Base-by-base conservation (phyloP, 2,888 invertebrate genomes). In the Thecocarcelia acutangulata region DNA sequence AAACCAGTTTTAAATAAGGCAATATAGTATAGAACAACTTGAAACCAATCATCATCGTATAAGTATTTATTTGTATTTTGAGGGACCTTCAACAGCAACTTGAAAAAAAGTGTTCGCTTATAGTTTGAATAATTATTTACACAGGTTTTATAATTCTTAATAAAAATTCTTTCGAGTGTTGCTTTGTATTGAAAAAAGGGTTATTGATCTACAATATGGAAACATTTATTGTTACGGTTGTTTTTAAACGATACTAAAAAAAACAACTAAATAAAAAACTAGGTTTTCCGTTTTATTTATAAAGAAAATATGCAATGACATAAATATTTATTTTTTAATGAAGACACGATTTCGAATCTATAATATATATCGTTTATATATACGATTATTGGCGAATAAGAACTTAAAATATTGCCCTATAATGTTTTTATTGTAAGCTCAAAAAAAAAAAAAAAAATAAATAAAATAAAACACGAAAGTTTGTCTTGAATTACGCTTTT, bases 1-100 rank as follows among this genome's bases (percentile, higher is more conserved):
- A 74, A 74, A 64, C 74, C 64, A 28, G 74, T 74, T 33, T 19
- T 19, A 64, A 37, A 56, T 58, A 63, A 63, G 37, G 15, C 48
- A 56, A 64, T 64, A 12, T 37, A 12, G 46, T 46, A 37, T 63
- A 28, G 28, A 74, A 48, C 56, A 48, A 48, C 13, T 48, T n/a
- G n/a, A 11, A 37, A 24, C 15, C 54, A 33, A 48, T 54, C 6
- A 48, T 54, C 6, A 24, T 48, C 9, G 40, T 33, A 33, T 8
- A 1, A 33, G 33, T 33, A 33, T 33, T 9, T 33, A 33, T 33
- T 3, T 28, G 6, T 52, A 17, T n/a, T 52, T 21, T 56, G 64
- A 64, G 56, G 73, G 73, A 56, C 37, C 2, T 4, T 24, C 33
- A 6, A 28, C 28, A 6, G 6, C 28, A n/a, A 15, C 19, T 15